Conservation (phyloP, 2,888 invertebrate species). For the Tribolium freemani region DNA sequence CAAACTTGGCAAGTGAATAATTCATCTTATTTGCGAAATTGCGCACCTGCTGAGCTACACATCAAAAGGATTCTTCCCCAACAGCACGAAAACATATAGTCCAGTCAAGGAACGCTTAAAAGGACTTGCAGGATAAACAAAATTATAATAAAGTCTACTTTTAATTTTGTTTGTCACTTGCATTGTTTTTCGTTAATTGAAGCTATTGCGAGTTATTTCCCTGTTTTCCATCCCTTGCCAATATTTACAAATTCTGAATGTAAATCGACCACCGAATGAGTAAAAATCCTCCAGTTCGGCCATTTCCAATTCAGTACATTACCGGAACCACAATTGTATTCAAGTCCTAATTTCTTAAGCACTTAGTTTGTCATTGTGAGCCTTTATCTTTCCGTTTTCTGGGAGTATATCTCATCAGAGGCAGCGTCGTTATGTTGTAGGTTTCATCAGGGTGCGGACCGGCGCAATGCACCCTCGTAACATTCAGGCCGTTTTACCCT, state of each 20-base stretch:
- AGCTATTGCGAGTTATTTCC: too few relatives aligned
- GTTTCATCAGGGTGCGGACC: constrained; percentile 50
- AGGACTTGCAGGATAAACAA: too few relatives aligned
- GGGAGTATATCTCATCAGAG: constrained; percentile 51
- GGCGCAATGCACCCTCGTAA: constrained; percentile 47
- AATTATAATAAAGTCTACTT: too few relatives aligned
- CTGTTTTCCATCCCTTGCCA: not conserved
- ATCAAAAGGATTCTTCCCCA: not conserved
- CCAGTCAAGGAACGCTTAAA: too few relatives aligned
- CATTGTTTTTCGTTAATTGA: too few relatives aligned
- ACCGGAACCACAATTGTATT: constrained; percentile 28
- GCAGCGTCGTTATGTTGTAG: constrained; percentile 49
- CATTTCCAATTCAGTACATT: constrained; percentile 12
- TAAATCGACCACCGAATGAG: not conserved
- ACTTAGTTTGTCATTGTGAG: constrained; percentile 53
- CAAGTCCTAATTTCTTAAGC: constrained; percentile 50
- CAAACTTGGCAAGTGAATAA: constrained; percentile 10
- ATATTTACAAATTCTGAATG: not conserved
- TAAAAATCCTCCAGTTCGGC: not conserved
- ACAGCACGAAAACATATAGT: too few relatives aligned
- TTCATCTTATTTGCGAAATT: constrained; percentile 14
- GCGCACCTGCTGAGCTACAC: constrained; percentile 11
- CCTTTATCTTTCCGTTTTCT: constrained; percentile 53
- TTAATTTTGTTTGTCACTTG: too few relatives aligned
- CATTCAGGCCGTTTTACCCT: constrained; percentile 44